Percentiles rank a stretch among this genome's conserved stretches.
phyloP scores from a whole-genome alignment of 2,113 vertebrate species.

The Aptenodytes patagonicus region DNA sequence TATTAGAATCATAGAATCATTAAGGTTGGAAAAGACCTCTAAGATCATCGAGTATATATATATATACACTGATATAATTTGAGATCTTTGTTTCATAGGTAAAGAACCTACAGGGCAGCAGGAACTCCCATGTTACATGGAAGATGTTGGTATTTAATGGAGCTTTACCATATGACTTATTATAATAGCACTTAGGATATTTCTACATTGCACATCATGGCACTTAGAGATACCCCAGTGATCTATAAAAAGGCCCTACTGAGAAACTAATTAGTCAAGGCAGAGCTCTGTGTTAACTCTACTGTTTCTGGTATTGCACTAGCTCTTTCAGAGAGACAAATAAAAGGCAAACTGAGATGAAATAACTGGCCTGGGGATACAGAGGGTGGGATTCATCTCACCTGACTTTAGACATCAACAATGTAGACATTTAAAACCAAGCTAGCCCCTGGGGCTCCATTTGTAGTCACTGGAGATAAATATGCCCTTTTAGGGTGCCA shows the following conservation, averaged over 20 bases:
- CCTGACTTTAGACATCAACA: slow-evolving; percentile 56
- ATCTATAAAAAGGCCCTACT: slow-evolving; percentile 3
- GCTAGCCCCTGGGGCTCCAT: not conserved
- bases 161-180: not conserved
- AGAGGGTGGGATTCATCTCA: slow-evolving; percentile 54
- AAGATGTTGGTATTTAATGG: not conserved
- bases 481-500: slow-evolving; percentile 52
- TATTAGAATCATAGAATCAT: not conserved
- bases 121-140: not conserved
- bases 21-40: too few species aligned
- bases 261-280: slow-evolving; percentile 37
- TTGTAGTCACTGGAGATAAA: slow-evolving; percentile 40
- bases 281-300: not conserved
- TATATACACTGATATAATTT: not conserved
- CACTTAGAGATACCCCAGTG: not conserved
- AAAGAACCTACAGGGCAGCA: not conserved
- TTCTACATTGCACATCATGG: not conserved
- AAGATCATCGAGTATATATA: too few species aligned
- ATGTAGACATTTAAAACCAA: slow-evolving; percentile 19
- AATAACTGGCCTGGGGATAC: slow-evolving; percentile 18
- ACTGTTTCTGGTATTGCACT: not conserved
- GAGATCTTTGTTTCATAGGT: not conserved
- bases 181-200: not conserved
- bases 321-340: slow-evolving; percentile 5
- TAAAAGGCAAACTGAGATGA: slow-evolving; percentile 8